Percentiles rank a stretch among this genome's conserved stretches.
Conservation (phyloP, 1,140 invertebrate genomes). For the Drosophila suzukii region DNA sequence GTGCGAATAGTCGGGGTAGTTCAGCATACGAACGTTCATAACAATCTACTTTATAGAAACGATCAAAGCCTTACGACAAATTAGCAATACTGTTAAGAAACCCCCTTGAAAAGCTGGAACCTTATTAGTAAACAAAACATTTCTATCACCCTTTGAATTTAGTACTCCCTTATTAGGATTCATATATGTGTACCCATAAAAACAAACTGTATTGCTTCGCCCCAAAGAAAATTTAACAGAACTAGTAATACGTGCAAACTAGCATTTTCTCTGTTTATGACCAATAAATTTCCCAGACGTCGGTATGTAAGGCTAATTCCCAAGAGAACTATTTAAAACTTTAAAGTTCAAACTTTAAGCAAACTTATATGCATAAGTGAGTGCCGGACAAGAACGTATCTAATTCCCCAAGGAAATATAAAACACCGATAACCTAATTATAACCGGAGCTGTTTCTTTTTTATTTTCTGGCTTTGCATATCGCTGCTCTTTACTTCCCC, state of each 20-base stretch:
- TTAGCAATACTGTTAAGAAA: too few relatives aligned
- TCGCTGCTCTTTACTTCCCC: slow-evolving; percentile 2
- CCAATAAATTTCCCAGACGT: too few relatives aligned
- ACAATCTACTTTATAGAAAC: not conserved
- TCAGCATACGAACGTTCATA: not conserved
- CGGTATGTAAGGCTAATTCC: too few relatives aligned
- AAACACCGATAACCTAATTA: slow-evolving; percentile 9
- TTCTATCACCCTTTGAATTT: not conserved
- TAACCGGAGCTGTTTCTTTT: slow-evolving; percentile 1
- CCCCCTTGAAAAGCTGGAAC: not conserved
- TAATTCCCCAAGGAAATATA: not conserved
- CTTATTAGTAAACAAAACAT: not conserved
- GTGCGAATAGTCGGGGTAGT: slow-evolving; percentile 6
- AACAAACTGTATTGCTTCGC: not conserved
- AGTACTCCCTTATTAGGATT: too few relatives aligned
- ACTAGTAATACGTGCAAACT: not conserved
- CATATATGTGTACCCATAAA: not conserved
- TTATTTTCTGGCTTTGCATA: slow-evolving; percentile 12
- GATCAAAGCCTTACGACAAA: not conserved
- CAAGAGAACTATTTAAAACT: not conserved
- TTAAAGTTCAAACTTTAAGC: too few relatives aligned
- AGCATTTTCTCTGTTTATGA: not conserved
- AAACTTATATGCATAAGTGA: too few relatives aligned
- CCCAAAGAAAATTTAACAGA: not conserved
- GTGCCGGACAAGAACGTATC: not conserved